Evolutionary conservation across 2,797 vertebrate genomes (phyloP).

Genomic region (Chrysocyon brachyurus): DNA sequence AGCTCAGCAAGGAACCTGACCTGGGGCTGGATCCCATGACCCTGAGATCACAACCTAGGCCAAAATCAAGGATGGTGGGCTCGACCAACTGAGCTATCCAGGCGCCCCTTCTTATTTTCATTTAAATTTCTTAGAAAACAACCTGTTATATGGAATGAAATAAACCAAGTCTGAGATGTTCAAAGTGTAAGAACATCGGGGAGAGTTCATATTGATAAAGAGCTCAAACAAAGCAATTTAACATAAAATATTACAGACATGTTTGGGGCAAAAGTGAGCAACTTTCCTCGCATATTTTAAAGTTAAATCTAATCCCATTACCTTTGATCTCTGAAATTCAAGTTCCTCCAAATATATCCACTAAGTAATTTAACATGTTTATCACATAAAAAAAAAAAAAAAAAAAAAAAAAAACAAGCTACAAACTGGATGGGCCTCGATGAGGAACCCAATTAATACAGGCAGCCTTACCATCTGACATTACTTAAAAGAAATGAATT

Average conservation of each 20-base stretch:
- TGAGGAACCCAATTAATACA: conserved; percentile 85
- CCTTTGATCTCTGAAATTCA: conserved; percentile 85
- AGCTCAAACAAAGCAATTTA: neutral
- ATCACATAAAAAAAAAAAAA: conserved; percentile 72
- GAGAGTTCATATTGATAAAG: neutral
- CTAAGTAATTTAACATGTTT: conserved; percentile 85
- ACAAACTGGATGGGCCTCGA: conserved; percentile 86
- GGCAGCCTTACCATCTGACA: conserved; percentile 85
- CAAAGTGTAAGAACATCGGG: neutral
- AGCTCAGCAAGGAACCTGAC: neutral
- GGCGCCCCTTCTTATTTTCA: neutral
- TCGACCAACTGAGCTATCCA: neutral
- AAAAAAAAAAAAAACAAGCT: neutral
- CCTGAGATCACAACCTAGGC: neutral
- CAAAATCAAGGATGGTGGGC: neutral
- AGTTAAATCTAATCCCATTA: conserved; percentile 77
- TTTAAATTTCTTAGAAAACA: neutral
- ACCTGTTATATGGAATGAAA: neutral
- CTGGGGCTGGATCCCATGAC: neutral
- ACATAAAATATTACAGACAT: conserved; percentile 20
- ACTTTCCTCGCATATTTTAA: conserved; percentile 56
- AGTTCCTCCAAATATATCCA: conserved; percentile 85
- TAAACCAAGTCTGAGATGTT: neutral
- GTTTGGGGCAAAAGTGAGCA: conserved; percentile 23
- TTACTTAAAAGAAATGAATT: conserved; percentile 85